phyloP scores from a whole-genome alignment of 2,888 invertebrate genomes.

The Ophion slaviceki region DNA sequence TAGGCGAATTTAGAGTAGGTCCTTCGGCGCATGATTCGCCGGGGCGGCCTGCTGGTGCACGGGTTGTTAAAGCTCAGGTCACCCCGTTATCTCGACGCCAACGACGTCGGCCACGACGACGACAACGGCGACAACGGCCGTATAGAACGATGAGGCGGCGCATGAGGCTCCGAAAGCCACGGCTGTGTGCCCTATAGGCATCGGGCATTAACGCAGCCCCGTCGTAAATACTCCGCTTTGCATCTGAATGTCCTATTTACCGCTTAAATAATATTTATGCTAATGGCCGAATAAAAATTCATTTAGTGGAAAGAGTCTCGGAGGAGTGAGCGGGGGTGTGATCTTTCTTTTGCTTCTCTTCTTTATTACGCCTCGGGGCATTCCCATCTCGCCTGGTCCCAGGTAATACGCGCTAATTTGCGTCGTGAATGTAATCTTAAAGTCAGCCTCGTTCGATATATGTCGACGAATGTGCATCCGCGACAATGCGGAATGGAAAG shows the following conservation, averaged over 20 bases:
- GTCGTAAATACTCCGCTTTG: slow-evolving; percentile 69
- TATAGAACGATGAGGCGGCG: background rate
- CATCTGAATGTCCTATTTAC: slow-evolving; percentile 70
- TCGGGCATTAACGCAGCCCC: slow-evolving; percentile 65
- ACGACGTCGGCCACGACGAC: slow-evolving; percentile 43
- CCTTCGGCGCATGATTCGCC: slow-evolving; percentile 35
- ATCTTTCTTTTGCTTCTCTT: slow-evolving; percentile 30
- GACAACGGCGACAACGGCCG: slow-evolving; percentile 29
- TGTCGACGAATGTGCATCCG: slow-evolving; percentile 8
- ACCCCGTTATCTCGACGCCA: slow-evolving; percentile 64
- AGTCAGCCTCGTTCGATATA: slow-evolving; percentile 53
- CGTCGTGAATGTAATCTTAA: slow-evolving; percentile 70
- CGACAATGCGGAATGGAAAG: background rate
- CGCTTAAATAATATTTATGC: slow-evolving; percentile 72
- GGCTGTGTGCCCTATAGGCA: slow-evolving; percentile 50
- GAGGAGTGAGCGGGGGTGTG: slow-evolving; percentile 22
- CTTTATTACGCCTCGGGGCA: slow-evolving; percentile 32
- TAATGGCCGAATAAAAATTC: slow-evolving; percentile 71
- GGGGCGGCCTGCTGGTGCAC: slow-evolving; percentile 32
- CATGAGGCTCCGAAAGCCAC: background rate
- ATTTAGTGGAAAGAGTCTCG: slow-evolving; percentile 65
- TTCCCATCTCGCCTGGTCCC: slow-evolving; percentile 55
- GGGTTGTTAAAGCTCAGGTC: slow-evolving; percentile 62
- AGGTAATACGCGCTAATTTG: slow-evolving; percentile 68
- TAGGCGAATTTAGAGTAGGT: slow-evolving; percentile 49